phyloP scores from a whole-genome alignment of 1,140 invertebrate species.

The Triops cancriformis region DNA sequence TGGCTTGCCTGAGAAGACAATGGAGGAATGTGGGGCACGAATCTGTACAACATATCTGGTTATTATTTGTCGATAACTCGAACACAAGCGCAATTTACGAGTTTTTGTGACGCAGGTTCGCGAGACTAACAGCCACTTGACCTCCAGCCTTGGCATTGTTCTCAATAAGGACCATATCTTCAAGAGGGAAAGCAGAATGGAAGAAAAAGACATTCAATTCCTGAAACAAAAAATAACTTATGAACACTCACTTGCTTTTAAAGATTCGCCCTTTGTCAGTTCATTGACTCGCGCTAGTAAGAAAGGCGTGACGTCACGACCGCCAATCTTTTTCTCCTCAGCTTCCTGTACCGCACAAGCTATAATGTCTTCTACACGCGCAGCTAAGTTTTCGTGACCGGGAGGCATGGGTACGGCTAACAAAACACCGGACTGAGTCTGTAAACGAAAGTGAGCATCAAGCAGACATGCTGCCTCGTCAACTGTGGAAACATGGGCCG shows the following conservation, averaged over 20 bases:
- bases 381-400: not conserved
- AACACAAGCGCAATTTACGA: not conserved
- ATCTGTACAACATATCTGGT: not conserved
- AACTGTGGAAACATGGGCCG: slow-evolving; percentile 53
- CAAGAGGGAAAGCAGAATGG: slow-evolving; percentile 29
- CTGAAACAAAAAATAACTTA: not conserved
- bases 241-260: slow-evolving; percentile 58
- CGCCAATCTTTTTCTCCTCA: slow-evolving; percentile 52
- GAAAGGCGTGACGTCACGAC: slow-evolving; percentile 89
- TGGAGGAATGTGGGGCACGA: not conserved
- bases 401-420: slow-evolving; percentile 83
- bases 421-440: slow-evolving; percentile 68
- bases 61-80: not conserved
- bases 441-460: slow-evolving; percentile 46
- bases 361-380: slow-evolving; percentile 56
- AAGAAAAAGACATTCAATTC: not conserved
- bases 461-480: slow-evolving; percentile 64
- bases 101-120: slow-evolving; percentile 33
- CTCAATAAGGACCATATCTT: slow-evolving; percentile 81
- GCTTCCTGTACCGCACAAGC: slow-evolving; percentile 59
- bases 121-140: slow-evolving; percentile 63
- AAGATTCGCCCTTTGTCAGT: slow-evolving; percentile 68
- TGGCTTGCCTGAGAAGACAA: not conserved
- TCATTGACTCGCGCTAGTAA: slow-evolving; percentile 65
- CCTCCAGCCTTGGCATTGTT: slow-evolving; percentile 83